phyloP scores from a whole-genome alignment of 1,140 invertebrate genomes.

The Hylaeus volcanicus region DNA sequence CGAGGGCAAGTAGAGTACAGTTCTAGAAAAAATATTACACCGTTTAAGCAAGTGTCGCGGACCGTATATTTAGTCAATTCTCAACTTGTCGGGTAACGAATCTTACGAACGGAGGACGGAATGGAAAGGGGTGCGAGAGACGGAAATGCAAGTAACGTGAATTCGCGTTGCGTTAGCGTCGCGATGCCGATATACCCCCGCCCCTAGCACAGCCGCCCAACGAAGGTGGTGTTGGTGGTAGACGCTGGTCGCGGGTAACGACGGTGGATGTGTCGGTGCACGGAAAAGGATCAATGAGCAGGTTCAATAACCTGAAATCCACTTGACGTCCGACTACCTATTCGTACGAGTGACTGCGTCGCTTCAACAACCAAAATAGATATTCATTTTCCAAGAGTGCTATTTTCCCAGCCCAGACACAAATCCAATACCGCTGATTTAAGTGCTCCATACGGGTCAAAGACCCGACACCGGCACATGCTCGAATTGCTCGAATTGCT shows the following conservation, averaged over 20 bases:
- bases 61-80: too few relatives aligned
- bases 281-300: conserved; percentile 74
- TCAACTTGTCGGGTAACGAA: too few relatives aligned
- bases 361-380: conserved; percentile 66
- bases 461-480: conserved; percentile 27
- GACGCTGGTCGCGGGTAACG: conserved; percentile 8
- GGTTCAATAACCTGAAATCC: conserved; percentile 80
- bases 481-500: conserved; percentile 5
- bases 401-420: conserved; percentile 64
- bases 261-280: conserved; percentile 45
- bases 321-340: conserved; percentile 70
- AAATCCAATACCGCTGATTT: conserved; percentile 64
- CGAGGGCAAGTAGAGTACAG: too few relatives aligned
- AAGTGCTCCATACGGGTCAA: conserved; percentile 53
- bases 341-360: conserved; percentile 56
- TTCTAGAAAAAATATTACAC: too few relatives aligned
- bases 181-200: neutral
- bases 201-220: neutral
- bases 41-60: too few relatives aligned
- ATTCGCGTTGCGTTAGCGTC: neutral
- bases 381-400: conserved; percentile 67
- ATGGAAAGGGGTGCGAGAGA: neutral
- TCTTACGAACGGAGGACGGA: too few relatives aligned
- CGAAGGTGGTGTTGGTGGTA: conserved; percentile 10
- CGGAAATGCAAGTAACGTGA: neutral